Conservation (phyloP, 2,888 invertebrate species). For the Platerodrilus igneus region DNA sequence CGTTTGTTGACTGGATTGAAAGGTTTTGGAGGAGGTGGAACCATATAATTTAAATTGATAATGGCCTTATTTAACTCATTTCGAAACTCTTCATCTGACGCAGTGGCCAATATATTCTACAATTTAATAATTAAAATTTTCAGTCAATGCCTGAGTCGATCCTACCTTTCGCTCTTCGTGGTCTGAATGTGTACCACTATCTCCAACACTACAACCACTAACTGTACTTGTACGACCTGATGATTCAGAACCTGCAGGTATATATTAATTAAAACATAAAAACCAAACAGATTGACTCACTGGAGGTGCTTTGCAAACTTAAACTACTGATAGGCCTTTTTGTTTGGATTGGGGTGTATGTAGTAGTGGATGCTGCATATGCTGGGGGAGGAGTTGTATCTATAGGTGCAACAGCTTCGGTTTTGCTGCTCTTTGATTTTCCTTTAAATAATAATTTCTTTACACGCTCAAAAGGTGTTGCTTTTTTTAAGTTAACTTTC, state of each 20-base stretch:
- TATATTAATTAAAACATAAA: neutral
- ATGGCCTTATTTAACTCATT: constrained; percentile 39
- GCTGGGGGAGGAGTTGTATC: constrained; percentile 2
- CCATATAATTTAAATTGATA: constrained; percentile 49
- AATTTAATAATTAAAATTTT: constrained; percentile 12
- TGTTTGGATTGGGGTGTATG: constrained; percentile 15
- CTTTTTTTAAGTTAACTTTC: constrained; percentile 69
- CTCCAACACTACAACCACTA: constrained; percentile 75
- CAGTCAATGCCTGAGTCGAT: too few species aligned
- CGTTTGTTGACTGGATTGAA: constrained; percentile 38
- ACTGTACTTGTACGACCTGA: constrained; percentile 79
- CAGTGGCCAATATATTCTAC: constrained; percentile 37
- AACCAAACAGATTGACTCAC: constrained; percentile 42
- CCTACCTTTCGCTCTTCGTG: constrained; percentile 65
- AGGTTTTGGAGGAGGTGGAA: constrained; percentile 53
- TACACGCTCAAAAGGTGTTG: constrained; percentile 71
- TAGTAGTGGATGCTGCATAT: constrained; percentile 10
- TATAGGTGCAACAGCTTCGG: constrained; percentile 14
- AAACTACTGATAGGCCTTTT: constrained; percentile 62
- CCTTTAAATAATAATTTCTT: constrained; percentile 29
- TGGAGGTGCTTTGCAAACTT: constrained; percentile 64
- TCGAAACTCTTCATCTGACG: constrained; percentile 41
- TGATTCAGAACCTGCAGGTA: constrained; percentile 60
- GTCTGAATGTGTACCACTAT: constrained; percentile 82
- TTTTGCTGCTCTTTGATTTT: constrained; percentile 22